Percentiles rank a stretch among this genome's conserved stretches.
Conservation (phyloP, 2,113 vertebrate species). For the Syngnathus floridae region DNA sequence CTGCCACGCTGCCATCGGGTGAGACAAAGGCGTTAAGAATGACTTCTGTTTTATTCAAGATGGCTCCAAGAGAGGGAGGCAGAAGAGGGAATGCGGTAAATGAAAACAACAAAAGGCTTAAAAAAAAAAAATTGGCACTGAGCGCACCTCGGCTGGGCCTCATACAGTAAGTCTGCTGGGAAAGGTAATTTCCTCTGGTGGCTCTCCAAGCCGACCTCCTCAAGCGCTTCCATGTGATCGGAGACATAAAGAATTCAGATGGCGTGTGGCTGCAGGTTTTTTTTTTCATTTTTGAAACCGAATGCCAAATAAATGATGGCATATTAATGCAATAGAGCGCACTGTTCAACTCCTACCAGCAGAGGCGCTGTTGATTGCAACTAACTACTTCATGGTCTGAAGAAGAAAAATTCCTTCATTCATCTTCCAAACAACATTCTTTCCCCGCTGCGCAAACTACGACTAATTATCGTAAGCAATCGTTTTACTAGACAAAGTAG, state of each 20-base stretch:
- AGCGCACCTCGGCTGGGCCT: slow-evolving; percentile 38
- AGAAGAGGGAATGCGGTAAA: slow-evolving; percentile 27
- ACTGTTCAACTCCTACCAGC: neutral
- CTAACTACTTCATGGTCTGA: neutral
- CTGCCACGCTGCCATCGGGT: slow-evolving; percentile 50
- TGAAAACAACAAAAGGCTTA: slow-evolving; percentile 54
- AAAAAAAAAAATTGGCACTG: slow-evolving; percentile 38
- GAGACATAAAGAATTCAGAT: slow-evolving; percentile 22
- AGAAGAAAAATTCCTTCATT: neutral
- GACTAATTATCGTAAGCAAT: too few relatives aligned
- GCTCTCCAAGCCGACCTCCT: slow-evolving; percentile 46
- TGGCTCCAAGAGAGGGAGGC: slow-evolving; percentile 14
- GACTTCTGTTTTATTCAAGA: slow-evolving; percentile 65
- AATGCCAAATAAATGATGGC: neutral
- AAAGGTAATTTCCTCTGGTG: slow-evolving; percentile 59
- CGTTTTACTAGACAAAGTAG: too few relatives aligned
- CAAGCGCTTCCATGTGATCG: slow-evolving; percentile 10
- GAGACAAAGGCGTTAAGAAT: slow-evolving; percentile 55
- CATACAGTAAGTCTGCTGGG: slow-evolving; percentile 52
- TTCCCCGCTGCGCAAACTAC: too few relatives aligned
- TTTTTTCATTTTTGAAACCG: neutral
- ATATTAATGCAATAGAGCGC: neutral
- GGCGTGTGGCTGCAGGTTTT: neutral
- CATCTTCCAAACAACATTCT: too few relatives aligned
- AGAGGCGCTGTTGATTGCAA: neutral